Percentiles rank a stretch among this genome's conserved stretches.
phyloP scores from a whole-genome alignment of 2,888 invertebrate genomes.

The Tenthredo notha region DNA sequence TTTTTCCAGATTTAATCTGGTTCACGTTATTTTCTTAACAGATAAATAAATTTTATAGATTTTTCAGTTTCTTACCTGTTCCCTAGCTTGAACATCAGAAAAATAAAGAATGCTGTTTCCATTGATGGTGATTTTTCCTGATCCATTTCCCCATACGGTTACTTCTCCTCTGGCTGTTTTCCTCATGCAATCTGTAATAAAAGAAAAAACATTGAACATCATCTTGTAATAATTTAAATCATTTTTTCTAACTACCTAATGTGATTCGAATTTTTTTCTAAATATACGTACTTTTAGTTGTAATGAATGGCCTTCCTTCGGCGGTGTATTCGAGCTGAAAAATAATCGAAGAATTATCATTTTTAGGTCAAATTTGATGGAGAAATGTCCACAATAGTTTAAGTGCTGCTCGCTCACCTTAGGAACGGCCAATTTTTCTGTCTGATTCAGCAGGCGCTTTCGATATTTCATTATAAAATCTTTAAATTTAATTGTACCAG shows the following conservation, averaged over 20 bases:
- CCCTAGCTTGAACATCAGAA: slow-evolving; percentile 84
- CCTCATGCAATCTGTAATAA: slow-evolving; percentile 83
- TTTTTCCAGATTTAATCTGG: neutral
- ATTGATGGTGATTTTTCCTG: slow-evolving; percentile 91
- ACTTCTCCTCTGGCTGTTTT: slow-evolving; percentile 89
- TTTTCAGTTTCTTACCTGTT: slow-evolving; percentile 85
- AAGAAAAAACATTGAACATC: slow-evolving; percentile 47
- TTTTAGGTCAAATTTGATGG: neutral
- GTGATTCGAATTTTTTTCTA: slow-evolving; percentile 38
- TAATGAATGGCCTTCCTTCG: slow-evolving; percentile 86
- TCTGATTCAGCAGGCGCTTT: slow-evolving; percentile 82
- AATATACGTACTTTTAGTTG: slow-evolving; percentile 82
- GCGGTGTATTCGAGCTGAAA: slow-evolving; percentile 83
- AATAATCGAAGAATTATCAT: slow-evolving; percentile 52
- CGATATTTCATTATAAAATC: slow-evolving; percentile 88
- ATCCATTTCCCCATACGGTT: slow-evolving; percentile 89
- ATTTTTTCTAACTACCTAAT: slow-evolving; percentile 58
- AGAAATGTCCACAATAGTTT: neutral
- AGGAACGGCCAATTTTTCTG: slow-evolving; percentile 82
- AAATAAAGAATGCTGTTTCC: slow-evolving; percentile 90
- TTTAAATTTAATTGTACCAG: slow-evolving; percentile 85
- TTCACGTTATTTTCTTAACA: neutral
- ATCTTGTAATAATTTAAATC: neutral
- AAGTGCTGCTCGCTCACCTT: slow-evolving; percentile 72
- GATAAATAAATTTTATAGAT: neutral